Percentiles rank a stretch among this genome's conserved stretches.
Conservation (phyloP, 2,113 vertebrate species). For the Hippoglossus stenolepis region DNA sequence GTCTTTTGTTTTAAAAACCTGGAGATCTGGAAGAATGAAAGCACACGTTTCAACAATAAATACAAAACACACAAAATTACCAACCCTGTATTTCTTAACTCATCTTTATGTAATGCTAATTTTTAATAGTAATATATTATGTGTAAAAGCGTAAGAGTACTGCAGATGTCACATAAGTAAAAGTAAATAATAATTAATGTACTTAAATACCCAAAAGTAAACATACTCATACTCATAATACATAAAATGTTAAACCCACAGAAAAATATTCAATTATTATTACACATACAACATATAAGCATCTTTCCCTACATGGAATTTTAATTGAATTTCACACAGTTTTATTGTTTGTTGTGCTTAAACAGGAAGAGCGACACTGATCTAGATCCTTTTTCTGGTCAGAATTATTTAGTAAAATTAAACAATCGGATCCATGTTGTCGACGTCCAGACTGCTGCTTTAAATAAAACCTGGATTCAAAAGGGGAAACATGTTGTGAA, state of each 20-base stretch:
- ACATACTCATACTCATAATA: background rate
- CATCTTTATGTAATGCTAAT: too few relatives aligned
- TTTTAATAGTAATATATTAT: background rate
- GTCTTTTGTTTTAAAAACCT: too few relatives aligned
- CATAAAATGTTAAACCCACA: background rate
- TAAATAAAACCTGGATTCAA: background rate
- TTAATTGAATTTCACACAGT: background rate
- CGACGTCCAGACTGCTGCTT: background rate
- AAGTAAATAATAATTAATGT: background rate
- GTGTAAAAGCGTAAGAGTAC: too few relatives aligned
- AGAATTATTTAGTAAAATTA: too few relatives aligned
- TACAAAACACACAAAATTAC: too few relatives aligned
- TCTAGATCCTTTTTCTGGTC: too few relatives aligned
- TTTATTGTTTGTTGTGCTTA: background rate
- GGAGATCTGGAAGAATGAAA: too few relatives aligned
- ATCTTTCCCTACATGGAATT: background rate
- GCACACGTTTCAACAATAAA: too few relatives aligned
- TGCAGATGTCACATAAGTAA: background rate
- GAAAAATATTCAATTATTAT: background rate
- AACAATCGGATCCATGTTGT: too few relatives aligned
- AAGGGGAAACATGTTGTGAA: background rate
- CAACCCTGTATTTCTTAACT: too few relatives aligned
- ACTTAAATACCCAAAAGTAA: background rate
- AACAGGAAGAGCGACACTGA: too few relatives aligned
- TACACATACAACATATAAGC: background rate